Conservation (phyloP, 2,113 vertebrate genomes). For the human region GRCh38 chr11:43588001-43588500, state of each 20-base stretch:
- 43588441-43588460: background rate
- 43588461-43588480: background rate
- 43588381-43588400: background rate
- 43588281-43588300: background rate
- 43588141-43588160: background rate
- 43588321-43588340: background rate
- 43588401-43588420: background rate
- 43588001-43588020: background rate
- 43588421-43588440: background rate
- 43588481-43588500: constrained; percentile 42
- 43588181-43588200: background rate
- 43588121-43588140: background rate
- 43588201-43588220: background rate
- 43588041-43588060: background rate
- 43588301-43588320: background rate
- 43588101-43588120: background rate
- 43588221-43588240: background rate
- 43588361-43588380: background rate
- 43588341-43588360: background rate
- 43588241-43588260: background rate
- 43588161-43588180: background rate
- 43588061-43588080: background rate
- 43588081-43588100: background rate
- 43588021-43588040: background rate
- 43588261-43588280: background rate